A percentile compares a stretch with the other conserved stretches of the same genome.
Evolutionary conservation across 2,797 vertebrate genomes (phyloP).

Genomic region (Betta splendens): DNA sequence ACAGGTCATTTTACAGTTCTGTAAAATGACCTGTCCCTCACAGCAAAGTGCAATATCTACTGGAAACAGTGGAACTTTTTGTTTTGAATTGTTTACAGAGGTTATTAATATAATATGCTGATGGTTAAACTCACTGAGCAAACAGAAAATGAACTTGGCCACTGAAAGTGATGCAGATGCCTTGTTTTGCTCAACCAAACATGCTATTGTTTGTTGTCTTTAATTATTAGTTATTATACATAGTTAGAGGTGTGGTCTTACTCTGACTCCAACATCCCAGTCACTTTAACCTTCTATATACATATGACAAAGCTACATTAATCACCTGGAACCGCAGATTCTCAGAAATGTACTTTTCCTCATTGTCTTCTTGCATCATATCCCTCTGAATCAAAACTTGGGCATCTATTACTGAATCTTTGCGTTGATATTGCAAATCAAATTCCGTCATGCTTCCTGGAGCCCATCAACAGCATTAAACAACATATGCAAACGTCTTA

Average conservation of each 20-base stretch:
- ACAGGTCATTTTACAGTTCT: slow-evolving; percentile 26
- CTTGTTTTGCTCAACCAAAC: no score
- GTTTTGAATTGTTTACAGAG: slow-evolving; percentile 22
- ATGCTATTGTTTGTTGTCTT: no score
- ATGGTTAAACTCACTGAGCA: not conserved
- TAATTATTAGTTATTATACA: no score
- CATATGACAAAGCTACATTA: not conserved
- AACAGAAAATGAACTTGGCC: no score
- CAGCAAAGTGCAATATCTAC: slow-evolving; percentile 28
- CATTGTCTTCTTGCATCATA: slow-evolving; percentile 17
- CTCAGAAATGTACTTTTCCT: not conserved
- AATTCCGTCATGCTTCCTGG: slow-evolving; percentile 42
- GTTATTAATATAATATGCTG: not conserved
- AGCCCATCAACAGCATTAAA: slow-evolving; percentile 33
- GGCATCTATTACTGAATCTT: slow-evolving; percentile 39
- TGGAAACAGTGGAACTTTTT: slow-evolving; percentile 21
- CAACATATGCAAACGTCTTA: slow-evolving; percentile 72
- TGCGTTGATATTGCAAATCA: slow-evolving; percentile 58
- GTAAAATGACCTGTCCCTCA: slow-evolving; percentile 39
- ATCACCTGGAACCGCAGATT: not conserved
- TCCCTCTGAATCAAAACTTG: slow-evolving; percentile 19
- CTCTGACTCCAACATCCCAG: no score
- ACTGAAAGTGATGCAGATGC: no score
- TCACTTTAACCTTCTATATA: no score
- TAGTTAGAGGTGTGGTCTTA: no score